A percentile compares a stretch with the other conserved stretches of the same genome.
Evolutionary conservation across 1,140 invertebrate genomes (phyloP).

Genomic region (Aculops lycopersici): DNA sequence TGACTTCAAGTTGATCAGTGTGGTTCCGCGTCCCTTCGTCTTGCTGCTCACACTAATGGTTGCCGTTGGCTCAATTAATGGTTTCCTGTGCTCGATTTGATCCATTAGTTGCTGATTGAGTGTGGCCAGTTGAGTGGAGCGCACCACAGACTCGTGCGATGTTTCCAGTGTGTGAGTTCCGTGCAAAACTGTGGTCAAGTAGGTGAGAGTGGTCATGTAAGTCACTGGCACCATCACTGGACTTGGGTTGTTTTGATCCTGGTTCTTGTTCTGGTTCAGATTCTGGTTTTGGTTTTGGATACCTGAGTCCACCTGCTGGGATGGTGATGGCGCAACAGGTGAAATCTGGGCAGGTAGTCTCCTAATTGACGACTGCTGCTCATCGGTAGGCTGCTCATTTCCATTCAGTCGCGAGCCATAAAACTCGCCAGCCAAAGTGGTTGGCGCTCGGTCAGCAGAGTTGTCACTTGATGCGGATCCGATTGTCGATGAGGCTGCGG

Average conservation of each 20-base stretch:
- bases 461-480: too few species aligned
- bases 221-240: slow-evolving; percentile 7
- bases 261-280: background rate
- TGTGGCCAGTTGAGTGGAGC: background rate
- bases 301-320: background rate
- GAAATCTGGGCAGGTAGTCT: background rate
- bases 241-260: background rate
- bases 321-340: background rate
- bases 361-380: background rate
- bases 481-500: background rate
- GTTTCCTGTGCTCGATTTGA: background rate
- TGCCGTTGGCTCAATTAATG: background rate
- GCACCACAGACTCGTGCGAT: slow-evolving; percentile 4
- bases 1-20: slow-evolving; percentile 1
- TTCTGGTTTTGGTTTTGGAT: background rate
- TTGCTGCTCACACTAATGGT: slow-evolving; percentile 2
- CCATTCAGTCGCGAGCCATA: too few species aligned
- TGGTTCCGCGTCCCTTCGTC: slow-evolving; percentile 1
- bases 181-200: slow-evolving; percentile 9
- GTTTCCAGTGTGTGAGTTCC: slow-evolving; percentile 7
- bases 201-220: slow-evolving; percentile 9
- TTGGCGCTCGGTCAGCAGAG: background rate
- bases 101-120: background rate
- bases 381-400: background rate
- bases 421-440: background rate